Base-by-base conservation (phyloP, 1,140 invertebrate species). In the Gonatopus flavifemur region DNA sequence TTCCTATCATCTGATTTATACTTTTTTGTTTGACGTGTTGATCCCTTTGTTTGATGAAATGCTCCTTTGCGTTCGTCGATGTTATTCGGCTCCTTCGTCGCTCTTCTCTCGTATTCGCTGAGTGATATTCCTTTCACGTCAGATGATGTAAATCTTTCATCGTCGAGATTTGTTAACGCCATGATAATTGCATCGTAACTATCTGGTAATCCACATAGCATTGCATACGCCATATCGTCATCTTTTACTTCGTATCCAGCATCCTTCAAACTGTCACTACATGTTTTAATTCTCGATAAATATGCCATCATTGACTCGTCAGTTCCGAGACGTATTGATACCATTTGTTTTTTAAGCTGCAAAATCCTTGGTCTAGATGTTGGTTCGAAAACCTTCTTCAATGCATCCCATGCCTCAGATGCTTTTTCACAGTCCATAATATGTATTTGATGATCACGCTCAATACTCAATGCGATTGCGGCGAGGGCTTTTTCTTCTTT, bases 381-480 rank as follows among this genome's bases (percentile, higher is more conserved):
- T 10, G 47, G 47, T 21, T 49, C 47, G 15, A 41, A 42, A 13
- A 49, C 31, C 19, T 41, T 13, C 31, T 36, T n/a, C 8, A 49
- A 38, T 0, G 19, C 37, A 0, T 31, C 24, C 37, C 37, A 33
- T 22, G 46, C 46, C 12, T 48, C 12, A 2, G 1, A n/a, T 3
- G 20, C 36, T 9, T 12, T 48, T 33, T 22, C n/a, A 8, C 37
- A 48, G 13, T 48, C 25, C 10, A 48, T 30, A 21, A 40, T 48
- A 5, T 48, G 25, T 3, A 48, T 10, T 18, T 40, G 46, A n/a
- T 48, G 46, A 12, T 48, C 46, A 4, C 28, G 2, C 16, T 48
- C 37, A 16, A 48, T 30, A 2, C 20, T 21, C 8, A 45, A 3
- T 33, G 31, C 42, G 16, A 45, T 45, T 3, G 42, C 18, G 12